Conservation (phyloP, 2,888 invertebrate species). For the Tanytarsus gracilentus region DNA sequence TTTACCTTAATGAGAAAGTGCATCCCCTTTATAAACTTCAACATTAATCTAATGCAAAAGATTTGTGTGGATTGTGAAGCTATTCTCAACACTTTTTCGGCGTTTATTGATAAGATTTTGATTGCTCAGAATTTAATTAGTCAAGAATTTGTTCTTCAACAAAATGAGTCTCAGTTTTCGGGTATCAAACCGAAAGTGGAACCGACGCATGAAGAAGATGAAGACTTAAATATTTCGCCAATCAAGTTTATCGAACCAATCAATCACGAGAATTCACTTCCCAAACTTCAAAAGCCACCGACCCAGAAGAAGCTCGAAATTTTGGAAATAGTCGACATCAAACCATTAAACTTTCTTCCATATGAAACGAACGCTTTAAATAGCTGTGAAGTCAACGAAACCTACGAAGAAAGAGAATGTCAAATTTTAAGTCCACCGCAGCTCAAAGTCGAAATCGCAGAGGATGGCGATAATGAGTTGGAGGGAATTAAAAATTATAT, state of each 20-base stretch:
- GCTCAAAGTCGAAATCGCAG: conserved; percentile 12
- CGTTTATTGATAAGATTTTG: conserved; percentile 40
- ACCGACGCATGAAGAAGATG: not conserved
- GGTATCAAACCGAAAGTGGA: too few species aligned
- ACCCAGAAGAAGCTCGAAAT: conserved; percentile 23
- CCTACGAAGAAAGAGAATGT: not conserved
- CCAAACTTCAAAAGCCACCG: not conserved
- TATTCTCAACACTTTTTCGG: conserved; percentile 38
- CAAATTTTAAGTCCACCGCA: conserved; percentile 19
- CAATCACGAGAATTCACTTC: not conserved
- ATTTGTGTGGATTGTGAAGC: conserved; percentile 38
- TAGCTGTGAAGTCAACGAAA: not conserved
- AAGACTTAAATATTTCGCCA: too few species aligned
- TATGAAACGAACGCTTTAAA: not conserved
- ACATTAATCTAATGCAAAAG: conserved; percentile 32
- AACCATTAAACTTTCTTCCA: conserved; percentile 9
- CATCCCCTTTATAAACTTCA: not conserved
- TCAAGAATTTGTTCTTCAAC: not conserved
- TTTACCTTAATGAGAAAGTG: conserved; percentile 13
- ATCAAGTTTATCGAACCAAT: too few species aligned
- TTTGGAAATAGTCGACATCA: conserved; percentile 24
- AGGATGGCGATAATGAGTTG: conserved; percentile 16
- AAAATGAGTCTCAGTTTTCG: too few species aligned
- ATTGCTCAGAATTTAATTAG: conserved; percentile 35
- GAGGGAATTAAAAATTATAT: conserved; percentile 7